Evolutionary conservation across 2,113 vertebrate species (phyloP), one percentile per base, ranked within the genome.

Genomic region (Nothoprocta pentlandii): DNA sequence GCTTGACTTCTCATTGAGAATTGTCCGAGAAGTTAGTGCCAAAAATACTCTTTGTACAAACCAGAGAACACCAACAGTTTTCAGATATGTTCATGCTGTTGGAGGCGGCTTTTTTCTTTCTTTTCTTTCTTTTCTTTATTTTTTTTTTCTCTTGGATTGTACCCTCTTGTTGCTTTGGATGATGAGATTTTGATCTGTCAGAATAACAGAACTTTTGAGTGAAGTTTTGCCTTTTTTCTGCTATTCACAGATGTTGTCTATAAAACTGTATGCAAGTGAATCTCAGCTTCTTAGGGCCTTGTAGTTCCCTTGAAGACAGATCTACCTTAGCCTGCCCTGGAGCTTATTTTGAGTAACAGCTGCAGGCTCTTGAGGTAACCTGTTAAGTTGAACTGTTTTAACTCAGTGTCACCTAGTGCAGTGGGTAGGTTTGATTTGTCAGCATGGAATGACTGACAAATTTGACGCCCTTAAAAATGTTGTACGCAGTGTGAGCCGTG

Each of bases 221-320:
- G 42, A 39, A n/a, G 2, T 8, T 58, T 89, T 63, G 21, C 6
- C 3, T 2, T 1, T 1, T 2, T 0, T 80, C n/a, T 88, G 28
- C 78, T 85, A 5, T 71, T 44, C 19, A 15, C 30, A 69, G 2
- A 13, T 67, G 77, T 9, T 0, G 0, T 30, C 19, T 56, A 0
- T 68, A 7, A 26, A 61, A 8, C 17, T 39, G 10, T 11, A 6
- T 12, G 9, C 14, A 56, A 79, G 44, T 42, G 5, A 46, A 4
- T 59, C 39, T 69, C 56, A 34, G 16, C 30, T 80, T 21, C 59
- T 84, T 86, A 90, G n/a, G 39, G 19, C 58, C 20, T 67, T 2
- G 8, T 16, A 69, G 25, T 66, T 66, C 53, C 10, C 74, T 80
- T 90, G 36, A n/a, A 90, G 69, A 63, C 11, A 17, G 2, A 13